Evolutionary conservation across 2,113 vertebrate species (phyloP), one percentile per base, ranked within the genome.

Genomic region (Sinocyclocheilus anshuiensis): DNA sequence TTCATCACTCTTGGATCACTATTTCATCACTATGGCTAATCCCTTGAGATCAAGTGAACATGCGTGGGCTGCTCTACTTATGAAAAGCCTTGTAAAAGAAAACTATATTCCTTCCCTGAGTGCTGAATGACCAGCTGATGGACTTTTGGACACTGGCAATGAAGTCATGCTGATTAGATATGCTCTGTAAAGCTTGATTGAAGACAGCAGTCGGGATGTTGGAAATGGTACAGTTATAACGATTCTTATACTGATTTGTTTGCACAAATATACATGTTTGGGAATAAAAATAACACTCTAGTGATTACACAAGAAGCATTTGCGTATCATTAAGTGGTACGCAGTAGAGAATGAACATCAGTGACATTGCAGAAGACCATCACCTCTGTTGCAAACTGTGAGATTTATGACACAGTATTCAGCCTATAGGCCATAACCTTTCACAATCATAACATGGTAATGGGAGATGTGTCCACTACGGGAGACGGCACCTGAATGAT

Each of bases 391-490:
- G 45, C 24, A 80, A 65, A 75, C 24, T 33, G 7, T n/a, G 29
- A 59, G 33, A 55, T 81, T 80, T 72, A 71, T 65, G 15, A 90
- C 89, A 92, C 88, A 88, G 89, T 90, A 90, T 83, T 71, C 22
- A 15, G 89, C 91, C 84, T 92, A 84, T 91, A 91, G 90, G 90
- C 94, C 93, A 93, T 91, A 95, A 93, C 90, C 89, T 93, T 91
- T 90, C 15, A 16, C 53, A 16, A 16, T 53, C 92, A 87, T 86
- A 90, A 90, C 84, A 90, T 39, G 26, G 86, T 89, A 92, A 92
- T 90, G 89, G 91, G 92, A 94, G 91, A 92, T 86, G 88, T 83
- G 92, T 91, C 94, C 93, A 91, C 91, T 91, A 94, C 94, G 89
- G 86, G 13, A 22, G 77, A 79, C 87, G 89, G 1, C 77, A 42